Base-by-base conservation (phyloP, 2,113 vertebrate genomes). In the Castor canadensis region DNA sequence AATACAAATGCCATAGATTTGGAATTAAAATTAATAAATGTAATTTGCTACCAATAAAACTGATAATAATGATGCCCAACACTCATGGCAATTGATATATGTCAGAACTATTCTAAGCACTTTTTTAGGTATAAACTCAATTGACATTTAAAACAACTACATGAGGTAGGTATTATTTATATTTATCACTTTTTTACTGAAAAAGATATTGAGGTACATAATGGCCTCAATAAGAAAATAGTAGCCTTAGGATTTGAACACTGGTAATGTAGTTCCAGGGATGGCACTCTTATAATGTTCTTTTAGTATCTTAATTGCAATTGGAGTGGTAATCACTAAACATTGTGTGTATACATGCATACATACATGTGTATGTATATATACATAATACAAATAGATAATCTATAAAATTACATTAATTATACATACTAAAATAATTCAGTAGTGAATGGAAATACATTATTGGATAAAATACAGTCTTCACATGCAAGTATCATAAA, bases 91-190 rank as follows among this genome's bases (percentile, higher is more conserved):
- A 13, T 38, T 87, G 54, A 45, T 75, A 82, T 72, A n/a, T 73
- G 8, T 91, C 60, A 85, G 9, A 47, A 6, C 19, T 67, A 15
- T 89, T 66, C 16, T 85, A 80, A 60, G 10, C 73, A 30, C 30
- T 73, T 93, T n/a, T 72, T 82, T 62, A 81, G 75, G 17, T 87
- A 71, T 79, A 91, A 82, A 93, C 9, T 76, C 20, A 87, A 30
- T 32, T 64, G 38, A 83, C 77, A 15, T 10, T 95, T 10, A 47
- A 45, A 54, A 62, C 8, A n/a, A n/a, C 26, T 75, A 32, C 45
- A 66, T 60, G 38, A 86, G 12, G 19, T 40, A 62, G 3, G 4
- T n/a, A n/a, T n/a, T 28, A 47, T 58, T 3, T 85, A 64, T 35
- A 43, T 64, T 90, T 84, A 66, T 16, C 10, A 32, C 69, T 6